Percentiles rank a stretch among this genome's conserved stretches.
phyloP scores from a whole-genome alignment of 1,140 invertebrate genomes.

The Aphaenogaster rudis region DNA sequence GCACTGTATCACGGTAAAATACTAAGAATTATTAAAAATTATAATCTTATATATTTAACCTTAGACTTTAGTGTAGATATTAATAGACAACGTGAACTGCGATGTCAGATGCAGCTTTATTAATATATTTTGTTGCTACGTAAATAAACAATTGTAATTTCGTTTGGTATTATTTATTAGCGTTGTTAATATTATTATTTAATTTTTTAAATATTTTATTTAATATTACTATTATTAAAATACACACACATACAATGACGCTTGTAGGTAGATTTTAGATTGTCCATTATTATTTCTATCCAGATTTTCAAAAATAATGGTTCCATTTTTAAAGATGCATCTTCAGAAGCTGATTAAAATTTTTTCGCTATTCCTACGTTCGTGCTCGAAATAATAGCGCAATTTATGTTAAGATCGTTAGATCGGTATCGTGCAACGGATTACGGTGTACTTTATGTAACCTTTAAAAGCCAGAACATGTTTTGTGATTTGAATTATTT shows the following conservation, averaged over 20 bases:
- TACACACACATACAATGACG: not conserved
- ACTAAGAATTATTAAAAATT: not conserved
- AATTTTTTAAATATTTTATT: not conserved
- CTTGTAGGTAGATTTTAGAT: not conserved
- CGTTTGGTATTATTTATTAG: not conserved
- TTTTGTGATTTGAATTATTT: slow-evolving; percentile 55
- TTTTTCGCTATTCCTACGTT: slow-evolving; percentile 6
- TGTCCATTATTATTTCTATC: not conserved
- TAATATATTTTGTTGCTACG: not conserved
- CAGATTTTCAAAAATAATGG: not conserved
- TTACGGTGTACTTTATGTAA: slow-evolving; percentile 49
- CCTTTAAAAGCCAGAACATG: slow-evolving; percentile 42
- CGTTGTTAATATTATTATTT: not conserved
- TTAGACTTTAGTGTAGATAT: not conserved
- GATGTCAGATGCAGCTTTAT: not conserved
- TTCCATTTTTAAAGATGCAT: not conserved
- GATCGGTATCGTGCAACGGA: slow-evolving; percentile 3
- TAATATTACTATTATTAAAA: slow-evolving; percentile 1
- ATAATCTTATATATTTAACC: not conserved
- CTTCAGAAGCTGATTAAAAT: not conserved
- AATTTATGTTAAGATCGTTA: not conserved
- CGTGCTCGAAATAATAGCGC: slow-evolving; percentile 29
- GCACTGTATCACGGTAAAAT: not conserved
- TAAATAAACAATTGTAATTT: slow-evolving; percentile 5
- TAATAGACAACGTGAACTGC: not conserved